Percentiles rank a stretch among this genome's conserved stretches.
Conservation (phyloP, 2,113 vertebrate genomes). For the Alosa alosa region DNA sequence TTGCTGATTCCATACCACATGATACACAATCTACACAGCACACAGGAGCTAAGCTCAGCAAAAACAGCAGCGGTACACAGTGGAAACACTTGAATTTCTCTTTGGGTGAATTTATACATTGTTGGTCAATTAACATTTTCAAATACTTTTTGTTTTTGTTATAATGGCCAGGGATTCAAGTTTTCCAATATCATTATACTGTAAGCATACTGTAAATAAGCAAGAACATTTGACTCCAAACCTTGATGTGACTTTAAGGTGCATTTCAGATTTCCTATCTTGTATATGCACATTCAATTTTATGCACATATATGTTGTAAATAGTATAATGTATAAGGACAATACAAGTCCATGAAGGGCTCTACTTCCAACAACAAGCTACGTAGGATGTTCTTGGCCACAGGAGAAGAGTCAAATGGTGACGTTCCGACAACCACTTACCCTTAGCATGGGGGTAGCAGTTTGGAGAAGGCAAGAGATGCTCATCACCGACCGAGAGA, state of each 20-base stretch:
- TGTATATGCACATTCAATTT: background rate
- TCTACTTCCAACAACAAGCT: background rate
- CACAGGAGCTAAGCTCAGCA: background rate
- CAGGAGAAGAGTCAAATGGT: slow-evolving; percentile 68
- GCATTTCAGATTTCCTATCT: background rate
- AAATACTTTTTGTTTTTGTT: background rate
- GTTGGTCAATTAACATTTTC: background rate
- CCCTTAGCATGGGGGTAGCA: slow-evolving; percentile 66
- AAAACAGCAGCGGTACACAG: background rate
- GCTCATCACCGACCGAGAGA: background rate
- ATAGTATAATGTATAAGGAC: background rate
- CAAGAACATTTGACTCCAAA: slow-evolving; percentile 4
- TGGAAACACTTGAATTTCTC: slow-evolving; percentile 18
- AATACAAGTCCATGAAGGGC: background rate
- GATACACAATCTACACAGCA: background rate
- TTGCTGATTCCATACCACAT: background rate
- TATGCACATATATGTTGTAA: background rate
- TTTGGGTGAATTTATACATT: background rate
- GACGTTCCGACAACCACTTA: slow-evolving; percentile 72
- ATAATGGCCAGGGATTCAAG: background rate
- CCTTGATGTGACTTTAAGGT: background rate
- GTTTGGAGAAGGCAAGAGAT: slow-evolving; percentile 19
- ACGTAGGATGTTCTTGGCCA: background rate
- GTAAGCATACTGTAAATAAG: background rate
- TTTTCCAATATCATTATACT: background rate